Evolutionary conservation across 2,888 invertebrate genomes (phyloP).

Genomic region (Diploptera punctata): DNA sequence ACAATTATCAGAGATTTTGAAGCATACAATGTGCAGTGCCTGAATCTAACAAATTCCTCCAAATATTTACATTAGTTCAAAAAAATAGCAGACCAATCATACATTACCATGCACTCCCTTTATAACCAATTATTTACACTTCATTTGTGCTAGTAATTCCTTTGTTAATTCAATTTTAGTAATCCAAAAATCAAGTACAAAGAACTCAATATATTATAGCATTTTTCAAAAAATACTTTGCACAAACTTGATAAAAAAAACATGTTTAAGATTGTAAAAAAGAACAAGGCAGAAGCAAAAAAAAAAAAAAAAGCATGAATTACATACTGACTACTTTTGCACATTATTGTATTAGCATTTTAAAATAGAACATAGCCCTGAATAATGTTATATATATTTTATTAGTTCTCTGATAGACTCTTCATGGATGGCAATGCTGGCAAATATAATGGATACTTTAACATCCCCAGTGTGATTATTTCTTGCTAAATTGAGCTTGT

Average conservation of each 20-base stretch:
- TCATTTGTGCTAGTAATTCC: not conserved
- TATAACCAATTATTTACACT: not conserved
- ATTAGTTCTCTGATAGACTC: too few relatives aligned
- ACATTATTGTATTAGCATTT: conserved; percentile 1
- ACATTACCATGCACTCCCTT: not conserved
- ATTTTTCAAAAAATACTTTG: not conserved
- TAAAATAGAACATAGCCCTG: not conserved
- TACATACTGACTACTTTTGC: conserved; percentile 36
- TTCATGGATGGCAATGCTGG: too few relatives aligned
- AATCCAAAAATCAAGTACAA: conserved; percentile 2
- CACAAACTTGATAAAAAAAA: not conserved
- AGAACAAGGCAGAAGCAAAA: conserved; percentile 5
- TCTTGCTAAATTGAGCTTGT: too few relatives aligned
- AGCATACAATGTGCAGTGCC: conserved; percentile 2
- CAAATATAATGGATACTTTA: too few relatives aligned
- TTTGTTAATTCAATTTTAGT: conserved; percentile 6
- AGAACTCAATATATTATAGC: not conserved
- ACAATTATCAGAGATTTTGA: conserved; percentile 13
- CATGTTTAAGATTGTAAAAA: not conserved
- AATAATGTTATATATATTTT: not conserved
- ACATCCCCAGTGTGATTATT: too few relatives aligned
- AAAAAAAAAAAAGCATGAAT: conserved; percentile 15
- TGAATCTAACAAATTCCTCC: not conserved
- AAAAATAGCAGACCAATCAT: not conserved
- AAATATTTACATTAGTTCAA: conserved; percentile 6